Conservation (phyloP, 2,797 vertebrate genomes). For the Hapalemur alaotrensis region DNA sequence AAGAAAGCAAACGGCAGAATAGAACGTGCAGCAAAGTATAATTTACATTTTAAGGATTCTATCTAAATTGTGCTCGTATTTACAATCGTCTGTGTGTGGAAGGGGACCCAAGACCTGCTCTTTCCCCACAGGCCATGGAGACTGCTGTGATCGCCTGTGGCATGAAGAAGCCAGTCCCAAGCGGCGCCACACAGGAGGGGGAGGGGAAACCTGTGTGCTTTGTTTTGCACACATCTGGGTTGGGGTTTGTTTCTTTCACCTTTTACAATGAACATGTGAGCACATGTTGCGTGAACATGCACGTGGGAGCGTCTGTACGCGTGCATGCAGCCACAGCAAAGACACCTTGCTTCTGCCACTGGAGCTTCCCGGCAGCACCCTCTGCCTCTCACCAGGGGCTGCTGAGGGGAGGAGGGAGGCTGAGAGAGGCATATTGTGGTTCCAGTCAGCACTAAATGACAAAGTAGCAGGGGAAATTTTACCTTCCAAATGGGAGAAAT, state of each 20-base stretch:
- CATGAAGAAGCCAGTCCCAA: background rate
- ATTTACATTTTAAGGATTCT: background rate
- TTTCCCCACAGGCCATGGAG: background rate
- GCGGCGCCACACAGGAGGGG: background rate
- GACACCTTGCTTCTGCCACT: background rate
- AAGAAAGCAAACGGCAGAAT: background rate
- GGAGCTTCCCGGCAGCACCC: background rate
- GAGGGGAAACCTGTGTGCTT: background rate
- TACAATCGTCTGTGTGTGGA: background rate
- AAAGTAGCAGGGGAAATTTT: background rate
- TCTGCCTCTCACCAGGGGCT: background rate
- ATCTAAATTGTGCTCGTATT: background rate
- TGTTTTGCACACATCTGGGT: background rate
- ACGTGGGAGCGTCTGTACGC: rapidly evolving
- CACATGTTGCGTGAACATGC: rapidly evolving
- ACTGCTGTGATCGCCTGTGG: background rate
- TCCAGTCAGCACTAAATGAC: background rate
- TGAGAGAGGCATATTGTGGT: background rate
- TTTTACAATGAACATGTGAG: background rate
- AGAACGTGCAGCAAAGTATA: background rate
- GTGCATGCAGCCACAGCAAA: background rate
- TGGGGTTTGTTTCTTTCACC: background rate
- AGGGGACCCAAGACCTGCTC: background rate
- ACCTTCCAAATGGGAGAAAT: background rate
- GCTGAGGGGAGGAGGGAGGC: too few relatives aligned